Percentiles rank a stretch among this genome's conserved stretches.
Evolutionary conservation across 2,113 vertebrate species (phyloP).

Genomic region (Cercopithecus mona): DNA sequence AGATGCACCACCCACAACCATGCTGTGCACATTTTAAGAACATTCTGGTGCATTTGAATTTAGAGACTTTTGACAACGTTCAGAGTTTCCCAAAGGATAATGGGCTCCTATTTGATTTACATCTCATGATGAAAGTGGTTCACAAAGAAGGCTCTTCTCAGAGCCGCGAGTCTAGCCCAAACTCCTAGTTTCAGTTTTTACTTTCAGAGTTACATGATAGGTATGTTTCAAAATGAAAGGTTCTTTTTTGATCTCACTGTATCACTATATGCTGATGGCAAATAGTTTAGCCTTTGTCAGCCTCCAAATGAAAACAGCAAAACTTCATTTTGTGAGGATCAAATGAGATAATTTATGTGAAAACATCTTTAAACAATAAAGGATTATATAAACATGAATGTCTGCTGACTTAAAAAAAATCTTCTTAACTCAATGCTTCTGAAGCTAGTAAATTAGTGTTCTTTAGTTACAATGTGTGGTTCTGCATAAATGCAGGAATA

Average conservation of each 20-base stretch:
- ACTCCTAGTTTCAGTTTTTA: not conserved
- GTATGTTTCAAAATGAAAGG: not conserved
- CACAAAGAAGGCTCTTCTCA: not conserved
- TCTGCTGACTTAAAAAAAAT: not conserved
- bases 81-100: not conserved
- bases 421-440: not conserved
- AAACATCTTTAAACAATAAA: not conserved
- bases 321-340: not conserved
- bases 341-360: slow-evolving; percentile 4
- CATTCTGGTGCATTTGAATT: not conserved
- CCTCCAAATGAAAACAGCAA: not conserved
- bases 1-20: accelerated
- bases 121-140: not conserved
- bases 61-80: not conserved
- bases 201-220: not conserved
- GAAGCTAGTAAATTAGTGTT: not conserved
- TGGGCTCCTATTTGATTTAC: not conserved
- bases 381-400: not conserved
- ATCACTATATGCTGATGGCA: not conserved
- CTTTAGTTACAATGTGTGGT: not conserved
- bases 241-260: not conserved
- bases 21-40: not conserved
- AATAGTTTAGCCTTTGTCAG: not conserved
- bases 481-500: not conserved
- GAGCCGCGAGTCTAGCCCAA: not conserved